Percentiles rank a stretch among this genome's conserved stretches.
Conservation (phyloP, 2,888 invertebrate genomes). For the Leucophora obtusa region DNA sequence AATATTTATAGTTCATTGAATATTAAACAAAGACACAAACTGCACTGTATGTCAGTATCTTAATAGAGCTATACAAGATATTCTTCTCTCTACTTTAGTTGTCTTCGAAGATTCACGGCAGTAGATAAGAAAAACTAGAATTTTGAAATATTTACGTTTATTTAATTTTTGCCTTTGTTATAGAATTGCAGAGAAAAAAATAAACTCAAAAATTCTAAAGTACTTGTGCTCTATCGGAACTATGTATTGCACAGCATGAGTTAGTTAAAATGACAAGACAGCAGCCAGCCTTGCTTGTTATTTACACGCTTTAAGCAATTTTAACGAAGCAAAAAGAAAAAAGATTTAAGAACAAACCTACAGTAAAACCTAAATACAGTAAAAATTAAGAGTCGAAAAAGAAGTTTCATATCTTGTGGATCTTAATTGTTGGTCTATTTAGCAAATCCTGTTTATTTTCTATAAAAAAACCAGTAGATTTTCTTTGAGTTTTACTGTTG, state of each 20-base stretch:
- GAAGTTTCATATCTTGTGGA: too few relatives aligned
- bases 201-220: neutral
- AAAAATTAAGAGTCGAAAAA: too few relatives aligned
- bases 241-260: neutral
- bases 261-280: neutral
- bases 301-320: neutral
- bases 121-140: neutral
- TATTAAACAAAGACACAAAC: neutral
- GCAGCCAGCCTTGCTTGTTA: neutral
- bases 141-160: neutral
- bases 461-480: too few relatives aligned
- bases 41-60: neutral
- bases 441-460: too few relatives aligned
- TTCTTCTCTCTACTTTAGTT: too few relatives aligned
- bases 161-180: neutral
- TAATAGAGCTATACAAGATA: too few relatives aligned
- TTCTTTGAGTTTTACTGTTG: neutral
- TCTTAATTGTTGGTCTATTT: too few relatives aligned
- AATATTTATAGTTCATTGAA: constrained; percentile 41
- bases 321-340: too few relatives aligned
- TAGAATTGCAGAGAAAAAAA: neutral
- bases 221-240: neutral
- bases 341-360: too few relatives aligned
- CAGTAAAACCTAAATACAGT: too few relatives aligned
- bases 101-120: neutral